phyloP scores from a whole-genome alignment of 2,113 vertebrate genomes.

The Baryphthengus martii region DNA sequence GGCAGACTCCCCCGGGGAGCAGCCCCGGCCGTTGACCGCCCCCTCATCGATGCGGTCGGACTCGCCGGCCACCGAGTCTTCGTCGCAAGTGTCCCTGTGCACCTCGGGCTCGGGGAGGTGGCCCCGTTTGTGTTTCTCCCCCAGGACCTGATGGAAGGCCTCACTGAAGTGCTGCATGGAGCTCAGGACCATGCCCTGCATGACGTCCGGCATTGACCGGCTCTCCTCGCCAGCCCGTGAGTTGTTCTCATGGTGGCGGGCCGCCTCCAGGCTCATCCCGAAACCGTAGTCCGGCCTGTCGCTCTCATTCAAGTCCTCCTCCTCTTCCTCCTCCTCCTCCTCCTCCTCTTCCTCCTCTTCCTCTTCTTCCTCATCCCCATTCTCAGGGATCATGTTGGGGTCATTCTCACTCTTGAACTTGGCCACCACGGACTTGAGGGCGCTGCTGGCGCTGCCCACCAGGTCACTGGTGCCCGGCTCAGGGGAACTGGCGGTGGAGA shows the following conservation, averaged over 20 bases:
- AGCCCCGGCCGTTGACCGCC: slow-evolving; percentile 92
- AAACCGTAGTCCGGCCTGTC: slow-evolving; percentile 92
- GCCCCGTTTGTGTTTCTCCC: slow-evolving; percentile 91
- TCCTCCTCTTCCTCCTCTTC: slow-evolving; percentile 98
- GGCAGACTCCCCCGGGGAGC: slow-evolving; percentile 93
- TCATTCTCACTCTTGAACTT: slow-evolving; percentile 95
- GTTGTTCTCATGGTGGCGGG: slow-evolving; percentile 94
- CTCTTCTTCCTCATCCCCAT: slow-evolving; percentile 93
- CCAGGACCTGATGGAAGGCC: slow-evolving; percentile 89
- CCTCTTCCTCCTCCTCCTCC: slow-evolving; percentile 93
- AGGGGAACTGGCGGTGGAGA: slow-evolving; percentile 94
- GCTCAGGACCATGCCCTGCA: slow-evolving; percentile 96
- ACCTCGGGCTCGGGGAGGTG: slow-evolving; percentile 90
- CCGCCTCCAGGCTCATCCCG: slow-evolving; percentile 88
- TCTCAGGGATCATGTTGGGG: slow-evolving; percentile 87
- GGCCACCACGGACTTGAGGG: slow-evolving; percentile 96
- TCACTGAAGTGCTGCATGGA: slow-evolving; percentile 99
- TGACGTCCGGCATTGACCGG: slow-evolving; percentile 91
- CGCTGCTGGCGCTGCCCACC: slow-evolving; percentile 92
- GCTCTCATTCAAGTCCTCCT: slow-evolving; percentile 84
- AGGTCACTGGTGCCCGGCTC: slow-evolving; percentile 97
- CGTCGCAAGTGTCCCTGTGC: slow-evolving; percentile 91
- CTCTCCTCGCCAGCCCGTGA: slow-evolving; percentile 78
- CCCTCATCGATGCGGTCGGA: slow-evolving; percentile 91
- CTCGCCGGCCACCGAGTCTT: slow-evolving; percentile 89